Conservation (phyloP, 2,888 invertebrate species). For the Capitulum mitella region DNA sequence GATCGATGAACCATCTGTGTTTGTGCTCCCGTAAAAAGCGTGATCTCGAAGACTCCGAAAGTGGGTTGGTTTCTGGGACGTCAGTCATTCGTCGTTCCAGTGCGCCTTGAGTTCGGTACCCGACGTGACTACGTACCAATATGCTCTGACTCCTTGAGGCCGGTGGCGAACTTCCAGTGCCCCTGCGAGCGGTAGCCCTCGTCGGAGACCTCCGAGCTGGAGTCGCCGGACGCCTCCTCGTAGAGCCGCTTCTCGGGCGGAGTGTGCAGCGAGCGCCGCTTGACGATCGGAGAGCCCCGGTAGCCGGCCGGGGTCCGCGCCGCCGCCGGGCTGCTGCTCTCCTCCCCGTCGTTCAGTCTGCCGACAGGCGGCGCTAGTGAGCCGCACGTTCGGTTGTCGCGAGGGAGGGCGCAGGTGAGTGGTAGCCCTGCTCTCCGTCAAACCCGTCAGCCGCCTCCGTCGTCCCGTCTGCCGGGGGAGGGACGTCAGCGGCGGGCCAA, state of each 20-base stretch:
- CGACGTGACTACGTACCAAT: background rate
- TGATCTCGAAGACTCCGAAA: no score
- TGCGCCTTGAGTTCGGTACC: no score
- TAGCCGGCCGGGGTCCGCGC: background rate
- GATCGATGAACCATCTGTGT: no score
- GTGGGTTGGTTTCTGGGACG: no score
- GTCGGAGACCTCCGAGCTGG: constrained; percentile 42
- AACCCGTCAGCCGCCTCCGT: background rate
- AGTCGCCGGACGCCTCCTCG: constrained; percentile 39
- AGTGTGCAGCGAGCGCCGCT: constrained; percentile 36
- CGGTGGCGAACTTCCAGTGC: background rate
- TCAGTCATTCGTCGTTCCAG: no score
- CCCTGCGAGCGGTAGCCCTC: constrained; percentile 41
- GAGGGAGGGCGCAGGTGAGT: no score
- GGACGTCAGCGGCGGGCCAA: no score
- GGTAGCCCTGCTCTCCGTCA: no score
- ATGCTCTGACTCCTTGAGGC: background rate
- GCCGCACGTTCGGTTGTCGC: no score
- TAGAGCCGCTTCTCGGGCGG: constrained; percentile 36
- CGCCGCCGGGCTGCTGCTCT: background rate
- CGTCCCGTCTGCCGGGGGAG: no score
- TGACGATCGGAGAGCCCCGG: constrained; percentile 27
- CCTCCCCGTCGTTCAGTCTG: background rate
- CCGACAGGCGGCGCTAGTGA: background rate
- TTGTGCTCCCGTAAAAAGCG: no score